Base-by-base conservation (phyloP, 2,888 invertebrate species). In the Elgonia sp. region DNA sequence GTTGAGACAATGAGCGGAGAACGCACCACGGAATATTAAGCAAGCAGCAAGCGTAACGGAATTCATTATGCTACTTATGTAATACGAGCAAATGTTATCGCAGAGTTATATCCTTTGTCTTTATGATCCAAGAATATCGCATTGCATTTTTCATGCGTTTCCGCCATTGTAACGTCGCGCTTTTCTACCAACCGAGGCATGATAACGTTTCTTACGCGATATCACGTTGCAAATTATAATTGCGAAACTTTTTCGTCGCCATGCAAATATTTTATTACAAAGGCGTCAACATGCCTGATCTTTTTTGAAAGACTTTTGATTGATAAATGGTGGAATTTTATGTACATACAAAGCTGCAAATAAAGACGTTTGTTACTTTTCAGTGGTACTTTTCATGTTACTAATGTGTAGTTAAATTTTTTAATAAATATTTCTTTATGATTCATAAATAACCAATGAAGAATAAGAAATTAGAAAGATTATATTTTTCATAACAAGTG, bases 11-110 rank as follows among this genome's bases (percentile, higher is more conserved):
- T 89, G 67, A 83, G 70, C 72, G 67, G 42, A 50, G 82, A 73
- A 89, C 86, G 87, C 90, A 91, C 90, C 91, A 90, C 91, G 91
- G 92, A 91, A 93, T 92, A 93, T 93, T 92, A 92, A 92, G 91
- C 91, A 89, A 86, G 84, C 91, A 91, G 90, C 77, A 89, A 89
- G 91, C 92, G 91, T 92, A 91, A 91, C 91, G 82, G 89, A 91
- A 90, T 89, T 88, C 90, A 73, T 91, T 90, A 91, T 89, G 90
- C 90, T 88, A 91, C 89, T 91, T 87, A 87, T 81, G 87, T 84
- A 84, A 87, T 76, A 81, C 77, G 82, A 80, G 87, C 83, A 80
- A 84, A 87, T 80, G 69, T 87, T 84, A 87, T 83, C 73, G 75
- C 53, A 40, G 60, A 67, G 76, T 82, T 84, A 81, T 76, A 77